These are phyloP conservation scores for Odontamblyopus lacepedii DNA, from an alignment of 2,797 vertebrate species.

Conservation along the genomic window DNA sequence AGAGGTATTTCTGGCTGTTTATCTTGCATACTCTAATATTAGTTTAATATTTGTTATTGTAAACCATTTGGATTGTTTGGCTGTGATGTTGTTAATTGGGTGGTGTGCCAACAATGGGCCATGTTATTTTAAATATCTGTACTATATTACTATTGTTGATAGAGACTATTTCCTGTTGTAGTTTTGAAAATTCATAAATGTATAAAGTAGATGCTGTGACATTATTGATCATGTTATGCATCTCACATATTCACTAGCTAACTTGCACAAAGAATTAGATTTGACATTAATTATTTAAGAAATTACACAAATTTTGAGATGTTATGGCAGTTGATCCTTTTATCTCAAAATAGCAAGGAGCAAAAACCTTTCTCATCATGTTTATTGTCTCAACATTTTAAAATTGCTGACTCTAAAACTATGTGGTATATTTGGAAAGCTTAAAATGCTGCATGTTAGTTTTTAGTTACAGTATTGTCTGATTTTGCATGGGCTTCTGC, in stretches of 20 bases:
- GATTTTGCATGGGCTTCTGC: slow-evolving; percentile 39
- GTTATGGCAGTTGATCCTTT: not conserved
- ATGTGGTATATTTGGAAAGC: not conserved
- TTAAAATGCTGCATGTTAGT: slow-evolving; percentile 29
- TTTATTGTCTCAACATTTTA: not conserved
- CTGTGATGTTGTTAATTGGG: not conserved
- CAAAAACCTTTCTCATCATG: not conserved
- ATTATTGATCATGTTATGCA: not conserved
- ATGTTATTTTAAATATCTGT: no score
- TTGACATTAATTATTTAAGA: not conserved
- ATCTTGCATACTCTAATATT: not conserved
- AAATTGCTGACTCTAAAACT: not conserved
- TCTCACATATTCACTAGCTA: not conserved
- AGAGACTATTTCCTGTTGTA: not conserved
- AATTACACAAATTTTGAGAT: not conserved
- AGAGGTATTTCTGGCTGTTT: not conserved
- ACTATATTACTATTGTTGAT: not conserved
- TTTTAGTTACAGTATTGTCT: slow-evolving; percentile 55
- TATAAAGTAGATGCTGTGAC: not conserved
- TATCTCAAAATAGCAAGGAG: not conserved
- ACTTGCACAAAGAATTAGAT: not conserved
- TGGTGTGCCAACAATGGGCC: no score
- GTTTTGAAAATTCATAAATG: not conserved
- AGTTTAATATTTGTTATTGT: not conserved
- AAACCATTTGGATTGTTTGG: not conserved